A percentile compares a stretch with the other conserved stretches of the same genome.
Evolutionary conservation across 2,888 invertebrate genomes (phyloP).

Genomic region (Branchipolynoe longqiensis): DNA sequence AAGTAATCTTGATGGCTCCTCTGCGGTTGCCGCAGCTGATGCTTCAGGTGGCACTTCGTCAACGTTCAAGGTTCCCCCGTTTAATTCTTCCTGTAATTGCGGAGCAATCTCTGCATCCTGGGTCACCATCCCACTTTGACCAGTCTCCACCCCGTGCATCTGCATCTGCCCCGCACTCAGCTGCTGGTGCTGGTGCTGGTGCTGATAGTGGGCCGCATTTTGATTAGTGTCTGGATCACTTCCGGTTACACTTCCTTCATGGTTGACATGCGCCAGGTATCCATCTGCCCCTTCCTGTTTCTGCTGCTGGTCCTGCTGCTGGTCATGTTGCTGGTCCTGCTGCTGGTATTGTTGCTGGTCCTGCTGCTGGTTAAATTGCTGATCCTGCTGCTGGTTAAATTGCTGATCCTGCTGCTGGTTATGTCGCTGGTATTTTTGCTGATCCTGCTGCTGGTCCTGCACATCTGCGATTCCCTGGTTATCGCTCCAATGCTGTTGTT

Average conservation of each 20-base stretch:
- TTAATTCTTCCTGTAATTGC: neutral
- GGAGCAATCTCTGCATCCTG: conserved; percentile 16
- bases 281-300: too few relatives aligned
- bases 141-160: too few relatives aligned
- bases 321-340: too few relatives aligned
- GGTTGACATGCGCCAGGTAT: neutral
- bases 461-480: too few relatives aligned
- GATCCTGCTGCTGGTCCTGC: neutral
- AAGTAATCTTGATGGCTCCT: conserved; percentile 11
- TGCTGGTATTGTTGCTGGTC: too few relatives aligned
- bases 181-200: too few relatives aligned
- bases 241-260: neutral
- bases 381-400: too few relatives aligned
- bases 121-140: neutral
- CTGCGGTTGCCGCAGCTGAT: neutral
- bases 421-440: neutral
- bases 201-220: neutral
- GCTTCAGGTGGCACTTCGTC: neutral
- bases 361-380: too few relatives aligned
- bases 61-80: neutral
- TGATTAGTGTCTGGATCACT: neutral
- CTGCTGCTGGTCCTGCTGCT: too few relatives aligned
- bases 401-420: too few relatives aligned
- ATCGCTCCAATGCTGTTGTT: neutral
- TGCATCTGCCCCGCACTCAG: too few relatives aligned